Evolutionary conservation across 37 sponge, comb jelly and placozoan genomes (phyloP), one percentile per base, ranked within the genome.

Genomic region (Mnemiopsis leidyi): DNA sequence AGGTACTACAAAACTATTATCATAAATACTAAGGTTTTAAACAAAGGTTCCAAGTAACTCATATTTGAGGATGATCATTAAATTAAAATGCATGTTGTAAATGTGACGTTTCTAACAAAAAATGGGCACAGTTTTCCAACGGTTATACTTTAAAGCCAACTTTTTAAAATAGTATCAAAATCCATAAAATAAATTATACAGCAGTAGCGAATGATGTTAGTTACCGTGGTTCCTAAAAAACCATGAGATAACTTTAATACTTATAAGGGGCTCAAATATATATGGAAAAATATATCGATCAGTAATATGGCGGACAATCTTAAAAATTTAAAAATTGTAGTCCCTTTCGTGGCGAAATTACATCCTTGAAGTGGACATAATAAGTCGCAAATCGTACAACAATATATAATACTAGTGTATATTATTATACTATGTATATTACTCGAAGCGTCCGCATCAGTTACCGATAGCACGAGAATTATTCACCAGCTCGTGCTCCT

Each of bases 141-240:
- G 18, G 68, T 18, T 61, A 61, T 21, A 61, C 2, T 28, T 69
- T 21, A 25, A 21, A 21, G 73, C 28, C 24, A 3, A 20, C 21
- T 25, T 69, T 69, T 69, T 69, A 69, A 69, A 69, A 69, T 69
- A 69, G 73, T 69, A 69, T 69, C 73, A 69, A 69, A 69, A 69
- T 69, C 73, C 73, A 69, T 69, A 69, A 69, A 69, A 69, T 69
- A 69, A 69, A 48, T 48, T 48, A 48, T 13, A 48, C 61, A 48
- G 61, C 61, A 48, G 61, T 48, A 48, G 61, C 61, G 61, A 48
- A 48, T 48, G 61, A 48, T 48, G 61, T 48, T 18, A 13, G 61
- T 48, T 48, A 48, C 61, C 61, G 13, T 48, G 61, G 61, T 13
- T 48, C 13, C 13, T 48, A 18, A 18, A n/a, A 13, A 48, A 48